Evolutionary conservation across 1,140 invertebrate species (phyloP), one percentile per base, ranked within the genome.

Genomic region (Choristoneura fumiferana): DNA sequence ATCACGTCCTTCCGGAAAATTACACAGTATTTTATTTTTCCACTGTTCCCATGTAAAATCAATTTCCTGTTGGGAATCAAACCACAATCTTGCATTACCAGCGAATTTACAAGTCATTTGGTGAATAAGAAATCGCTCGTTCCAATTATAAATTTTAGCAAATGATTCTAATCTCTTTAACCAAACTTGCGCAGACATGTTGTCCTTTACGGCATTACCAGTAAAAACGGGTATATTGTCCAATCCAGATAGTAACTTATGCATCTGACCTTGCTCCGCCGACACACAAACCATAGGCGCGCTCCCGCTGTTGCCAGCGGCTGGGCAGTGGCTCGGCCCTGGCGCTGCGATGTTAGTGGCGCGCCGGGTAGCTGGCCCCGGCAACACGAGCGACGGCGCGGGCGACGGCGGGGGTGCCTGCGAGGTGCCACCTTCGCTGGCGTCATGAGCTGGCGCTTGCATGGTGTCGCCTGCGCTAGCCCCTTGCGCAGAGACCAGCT

Each of bases 41-140:
- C 53, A 54, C 8, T 54, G n/a, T 37, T 54, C 53, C 53, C 53
- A 54, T 1, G 34, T 17, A 4, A 37, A 9, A 18, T 54, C 53
- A 13, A 54, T 54, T 18, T 54, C 52, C 8, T 36, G 52, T 35
- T 13, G 52, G 33, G 3, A 9, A 12, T 9, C 35, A 12, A 37
- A 37, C 35, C 35, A 37, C 35, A 37, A 9, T 10, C 3, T 1
- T 2, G 35, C 35, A 8, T 37, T 39, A 0, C 37, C 37, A 4
- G 10, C n/a, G 12, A 39, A 13, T 13, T 13, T 39, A 0, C 0
- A 12, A n/a, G 37, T 39, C 37, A 39, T 39, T 12, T 39, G 10
- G 13, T 39, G 13, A 13, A 39, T 39, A 13, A 39, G 10, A 39
- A 13, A 13, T 1, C 37, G 10, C 13, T 39, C 37, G 13, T 39